Evolutionary conservation across 1,140 invertebrate species (phyloP), one percentile per base, ranked within the genome.

Genomic region (Bradynema listronoti): DNA sequence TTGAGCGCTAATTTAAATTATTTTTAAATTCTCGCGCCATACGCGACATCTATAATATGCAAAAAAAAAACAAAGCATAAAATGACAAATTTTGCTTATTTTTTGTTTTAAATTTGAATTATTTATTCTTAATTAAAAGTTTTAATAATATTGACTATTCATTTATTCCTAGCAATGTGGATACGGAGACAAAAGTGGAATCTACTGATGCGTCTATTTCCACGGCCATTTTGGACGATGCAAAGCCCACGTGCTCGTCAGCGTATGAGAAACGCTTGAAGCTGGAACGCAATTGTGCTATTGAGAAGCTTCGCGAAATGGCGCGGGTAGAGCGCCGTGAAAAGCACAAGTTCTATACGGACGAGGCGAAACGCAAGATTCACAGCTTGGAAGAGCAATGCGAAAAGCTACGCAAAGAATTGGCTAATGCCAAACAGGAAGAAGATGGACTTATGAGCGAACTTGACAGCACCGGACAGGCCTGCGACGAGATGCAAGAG

Each of bases 401-500:
- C 24, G 72, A 73, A 16, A 41, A 36, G 9, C 49, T 73, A 30
- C 56, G 61, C n/a, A 51, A 55, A 19, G 63, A 78, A 29, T 49
- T 67, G 19, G 56, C 47, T n/a, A 39, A 24, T 39, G 58, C 57
- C 16, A 72, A 65, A n/a, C 59, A 75, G 85, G 91, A 96, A 79
- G 94, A 98, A 80, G 93, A 97, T 78, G 91, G 91, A 1, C 80
- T 99, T 51, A 81, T 97, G 2, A 95, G 91, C 77, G 95, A 99
- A 80, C 95, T 98, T 89, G 95, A 99, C 79, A 91, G 96, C 0
- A 99, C 59, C 25, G 66, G 67, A 27, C 65, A 90, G 85, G 94
- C 94, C 0, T 97, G 95, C 79, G 94, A 98, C 80, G 94, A 98
- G 74, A 95, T 97, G 91, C 92, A 97, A 80, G 91, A 97, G 76